Percentiles rank a stretch among this genome's conserved stretches.
Conservation (phyloP, 2,888 invertebrate species). For the Rotaria sp. region DNA sequence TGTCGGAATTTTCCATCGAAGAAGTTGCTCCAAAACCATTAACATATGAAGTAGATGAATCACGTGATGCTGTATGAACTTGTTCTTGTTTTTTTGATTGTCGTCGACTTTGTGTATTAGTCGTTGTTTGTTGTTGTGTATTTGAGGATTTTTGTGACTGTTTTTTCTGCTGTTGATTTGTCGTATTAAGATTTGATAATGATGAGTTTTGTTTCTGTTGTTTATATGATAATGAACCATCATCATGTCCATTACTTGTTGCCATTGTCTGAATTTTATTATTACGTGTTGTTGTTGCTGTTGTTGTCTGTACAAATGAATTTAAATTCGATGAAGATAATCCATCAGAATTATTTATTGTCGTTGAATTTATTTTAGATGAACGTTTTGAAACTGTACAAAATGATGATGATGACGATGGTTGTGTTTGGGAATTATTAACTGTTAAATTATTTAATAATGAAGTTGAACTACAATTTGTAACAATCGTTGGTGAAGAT, state of each 20-base stretch:
- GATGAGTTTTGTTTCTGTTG: slow-evolving; percentile 8
- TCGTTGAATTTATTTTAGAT: background rate
- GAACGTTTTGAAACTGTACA: slow-evolving; percentile 29
- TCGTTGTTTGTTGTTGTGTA: background rate
- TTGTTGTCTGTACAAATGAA: background rate
- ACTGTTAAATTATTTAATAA: background rate
- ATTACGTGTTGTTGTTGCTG: background rate
- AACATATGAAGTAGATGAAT: background rate
- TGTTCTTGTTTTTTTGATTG: slow-evolving; percentile 6
- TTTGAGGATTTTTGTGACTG: background rate
- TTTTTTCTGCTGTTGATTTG: background rate
- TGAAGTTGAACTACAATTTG: background rate
- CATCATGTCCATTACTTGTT: slow-evolving; percentile 22
- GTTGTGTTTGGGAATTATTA: background rate
- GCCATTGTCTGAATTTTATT: background rate
- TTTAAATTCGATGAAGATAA: background rate
- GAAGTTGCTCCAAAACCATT: background rate
- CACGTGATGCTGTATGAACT: background rate
- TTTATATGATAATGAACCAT: background rate
- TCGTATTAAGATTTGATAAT: background rate
- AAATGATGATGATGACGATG: background rate
- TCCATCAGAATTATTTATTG: background rate
- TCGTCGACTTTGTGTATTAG: background rate
- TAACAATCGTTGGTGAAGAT: background rate
- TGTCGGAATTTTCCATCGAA: background rate